These are phyloP conservation scores for Drosophila sucinea DNA, from an alignment of 1,140 invertebrate species.

Conservation along the genomic window DNA sequence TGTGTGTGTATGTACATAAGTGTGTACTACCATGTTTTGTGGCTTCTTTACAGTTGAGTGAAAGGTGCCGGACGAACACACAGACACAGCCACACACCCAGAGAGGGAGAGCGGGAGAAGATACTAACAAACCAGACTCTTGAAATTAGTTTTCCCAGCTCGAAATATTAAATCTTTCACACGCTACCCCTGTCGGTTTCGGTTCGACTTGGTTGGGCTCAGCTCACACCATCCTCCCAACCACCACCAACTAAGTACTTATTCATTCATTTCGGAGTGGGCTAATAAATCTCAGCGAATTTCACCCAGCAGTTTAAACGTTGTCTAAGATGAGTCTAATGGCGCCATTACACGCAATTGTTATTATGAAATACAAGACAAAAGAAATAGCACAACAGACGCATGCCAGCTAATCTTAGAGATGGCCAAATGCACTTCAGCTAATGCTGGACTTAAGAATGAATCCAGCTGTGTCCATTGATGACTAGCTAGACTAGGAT, in stretches of 20 bases:
- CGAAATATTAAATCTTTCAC: slow-evolving; percentile 45
- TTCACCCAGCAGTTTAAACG: slow-evolving; percentile 36
- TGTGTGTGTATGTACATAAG: background rate
- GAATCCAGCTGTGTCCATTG: background rate
- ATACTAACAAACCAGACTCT: slow-evolving; percentile 12
- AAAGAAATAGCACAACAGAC: slow-evolving; percentile 20
- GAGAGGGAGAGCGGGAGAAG: background rate
- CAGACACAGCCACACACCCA: background rate
- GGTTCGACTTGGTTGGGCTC: slow-evolving; percentile 7
- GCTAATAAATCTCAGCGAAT: slow-evolving; percentile 30
- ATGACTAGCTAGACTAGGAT: background rate
- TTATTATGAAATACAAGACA: slow-evolving; percentile 41
- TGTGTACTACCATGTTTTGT: slow-evolving; percentile 16
- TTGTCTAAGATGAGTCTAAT: slow-evolving; percentile 44
- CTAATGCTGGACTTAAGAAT: background rate
- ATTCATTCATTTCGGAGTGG: slow-evolving; percentile 31
- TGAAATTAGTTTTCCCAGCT: slow-evolving; percentile 24
- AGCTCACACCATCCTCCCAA: slow-evolving; percentile 12
- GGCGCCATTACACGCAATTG: slow-evolving; percentile 44
- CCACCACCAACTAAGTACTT: slow-evolving; percentile 10
- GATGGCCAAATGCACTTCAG: background rate
- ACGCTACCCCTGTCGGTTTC: slow-evolving; percentile 26
- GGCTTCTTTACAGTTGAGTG: slow-evolving; percentile 21
- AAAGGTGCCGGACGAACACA: slow-evolving; percentile 16
- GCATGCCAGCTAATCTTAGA: slow-evolving; percentile 7